A percentile compares a stretch with the other conserved stretches of the same genome.
Evolutionary conservation across 2,888 invertebrate genomes (phyloP).

Genomic region (Sabatieria punctata): DNA sequence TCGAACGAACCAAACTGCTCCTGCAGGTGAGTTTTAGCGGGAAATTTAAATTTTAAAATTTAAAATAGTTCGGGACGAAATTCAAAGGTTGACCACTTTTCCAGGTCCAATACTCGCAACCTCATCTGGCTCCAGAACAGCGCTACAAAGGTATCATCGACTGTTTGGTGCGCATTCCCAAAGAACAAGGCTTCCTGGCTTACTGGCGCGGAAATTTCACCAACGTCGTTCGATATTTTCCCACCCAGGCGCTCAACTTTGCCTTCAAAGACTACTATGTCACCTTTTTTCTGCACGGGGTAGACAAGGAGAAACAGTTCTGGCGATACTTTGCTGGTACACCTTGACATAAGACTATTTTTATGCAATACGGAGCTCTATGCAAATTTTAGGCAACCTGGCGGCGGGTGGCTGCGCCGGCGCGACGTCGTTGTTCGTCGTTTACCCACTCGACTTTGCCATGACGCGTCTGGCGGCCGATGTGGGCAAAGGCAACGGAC

Average conservation of each 20-base stretch:
- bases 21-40: constrained; percentile 58
- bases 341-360: too few relatives aligned
- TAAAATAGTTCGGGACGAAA: too few relatives aligned
- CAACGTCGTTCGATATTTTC: constrained; percentile 22
- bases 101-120: not conserved
- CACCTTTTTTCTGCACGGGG: constrained; percentile 58
- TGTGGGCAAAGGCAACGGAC: constrained; percentile 54
- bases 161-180: constrained; percentile 23
- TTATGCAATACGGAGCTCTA: too few relatives aligned
- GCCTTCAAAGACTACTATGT: constrained; percentile 64
- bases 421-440: constrained; percentile 75
- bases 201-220: constrained; percentile 29
- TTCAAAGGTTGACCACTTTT: too few relatives aligned
- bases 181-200: constrained; percentile 27
- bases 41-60: too few relatives aligned
- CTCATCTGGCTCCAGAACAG: not conserved
- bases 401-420: constrained; percentile 83
- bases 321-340: constrained; percentile 61
- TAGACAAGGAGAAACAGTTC: constrained; percentile 70
- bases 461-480: constrained; percentile 71
- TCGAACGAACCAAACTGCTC: constrained; percentile 79
- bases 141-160: constrained; percentile 25
- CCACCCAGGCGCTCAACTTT: constrained; percentile 35
- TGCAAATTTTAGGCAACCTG: constrained; percentile 49
- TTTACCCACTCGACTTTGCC: constrained; percentile 84